Percentiles rank a stretch among this genome's conserved stretches.
Evolutionary conservation across 92 coral and sea anemone genomes (phyloP).

Genomic region (Hydrozoanthus gracilis): DNA sequence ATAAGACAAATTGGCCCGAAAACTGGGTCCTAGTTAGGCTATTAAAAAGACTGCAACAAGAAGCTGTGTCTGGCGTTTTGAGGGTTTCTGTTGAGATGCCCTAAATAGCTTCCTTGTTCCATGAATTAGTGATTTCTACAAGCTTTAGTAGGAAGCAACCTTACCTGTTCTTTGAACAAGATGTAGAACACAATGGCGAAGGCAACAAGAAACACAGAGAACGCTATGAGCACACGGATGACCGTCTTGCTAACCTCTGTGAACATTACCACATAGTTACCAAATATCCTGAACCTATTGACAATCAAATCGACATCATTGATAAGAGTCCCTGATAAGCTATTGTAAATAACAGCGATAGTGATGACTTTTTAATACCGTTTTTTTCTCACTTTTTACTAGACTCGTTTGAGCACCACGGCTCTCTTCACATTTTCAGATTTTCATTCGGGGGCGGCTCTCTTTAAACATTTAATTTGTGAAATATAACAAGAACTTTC

Average conservation of each 20-base stretch:
- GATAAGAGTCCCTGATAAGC: background rate
- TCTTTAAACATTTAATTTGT: no score
- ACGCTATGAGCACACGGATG: slow-evolving; percentile 62
- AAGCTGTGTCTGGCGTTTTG: no score
- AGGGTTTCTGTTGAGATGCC: no score
- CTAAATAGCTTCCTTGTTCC: no score
- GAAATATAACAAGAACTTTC: no score
- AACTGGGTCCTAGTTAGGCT: no score
- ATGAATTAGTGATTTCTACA: background rate
- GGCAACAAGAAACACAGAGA: slow-evolving; percentile 73
- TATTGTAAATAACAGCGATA: background rate
- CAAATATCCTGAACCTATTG: slow-evolving; percentile 75
- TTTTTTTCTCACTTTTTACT: background rate
- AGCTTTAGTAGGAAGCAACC: background rate
- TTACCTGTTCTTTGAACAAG: slow-evolving; percentile 84
- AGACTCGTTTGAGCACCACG: no score
- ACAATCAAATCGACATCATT: slow-evolving; percentile 55
- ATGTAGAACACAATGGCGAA: slow-evolving; percentile 82
- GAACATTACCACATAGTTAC: slow-evolving; percentile 91
- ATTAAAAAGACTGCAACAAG: no score
- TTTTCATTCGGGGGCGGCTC: no score
- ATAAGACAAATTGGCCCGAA: no score
- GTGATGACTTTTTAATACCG: background rate
- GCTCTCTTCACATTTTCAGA: no score
- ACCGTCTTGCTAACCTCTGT: slow-evolving; percentile 81